Evolutionary conservation across 2,888 invertebrate species (phyloP), one percentile per base, ranked within the genome.

Genomic region (Hypena proboscidalis): DNA sequence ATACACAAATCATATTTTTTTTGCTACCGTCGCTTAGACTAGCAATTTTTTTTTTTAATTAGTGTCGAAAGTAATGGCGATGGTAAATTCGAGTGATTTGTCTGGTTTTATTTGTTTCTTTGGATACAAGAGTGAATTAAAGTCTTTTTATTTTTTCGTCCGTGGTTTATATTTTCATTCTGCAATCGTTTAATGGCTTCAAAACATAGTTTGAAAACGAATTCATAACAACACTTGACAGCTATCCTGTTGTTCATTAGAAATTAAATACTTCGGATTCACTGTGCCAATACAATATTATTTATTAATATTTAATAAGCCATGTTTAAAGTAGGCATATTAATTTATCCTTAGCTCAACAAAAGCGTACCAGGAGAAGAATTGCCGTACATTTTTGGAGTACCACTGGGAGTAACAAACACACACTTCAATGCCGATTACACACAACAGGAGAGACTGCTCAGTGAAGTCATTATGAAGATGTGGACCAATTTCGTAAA

Each of bases 401-500:
- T 95, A 9, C 98, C 98, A 4, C 84, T 98, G 26, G 94, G 94
- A 27, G 94, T 94, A 3, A 85, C 90, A 0, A 93, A 92, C 62
- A 93, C 94, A 62, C 95, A 95, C 65, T 94, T 95, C 63, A 93
- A 93, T 49, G 92, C 92, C 32, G 94, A 94, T 67, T 97, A 95
- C 83, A 95, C 95, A 22, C 92, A 92, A 45, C 93, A 94, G 43
- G 98, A 98, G 83, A 93, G 93, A 70, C 91, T 95, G 31, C 93
- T 98, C 45, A 96, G 97, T 32, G 97, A 97, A 88, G 94, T 95
- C 17, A 93, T 97, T 66, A 97, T 98, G 96, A 93, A 95, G 57
- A 94, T 96, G 82, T 97, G 97, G 95, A 95, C 95, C 47, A 97
- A 97, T 85, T 98, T 98, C 71, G 97, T 96, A 1, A 95, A 96